Conservation (phyloP, 2,797 vertebrate species). For the Manis javanica region DNA sequence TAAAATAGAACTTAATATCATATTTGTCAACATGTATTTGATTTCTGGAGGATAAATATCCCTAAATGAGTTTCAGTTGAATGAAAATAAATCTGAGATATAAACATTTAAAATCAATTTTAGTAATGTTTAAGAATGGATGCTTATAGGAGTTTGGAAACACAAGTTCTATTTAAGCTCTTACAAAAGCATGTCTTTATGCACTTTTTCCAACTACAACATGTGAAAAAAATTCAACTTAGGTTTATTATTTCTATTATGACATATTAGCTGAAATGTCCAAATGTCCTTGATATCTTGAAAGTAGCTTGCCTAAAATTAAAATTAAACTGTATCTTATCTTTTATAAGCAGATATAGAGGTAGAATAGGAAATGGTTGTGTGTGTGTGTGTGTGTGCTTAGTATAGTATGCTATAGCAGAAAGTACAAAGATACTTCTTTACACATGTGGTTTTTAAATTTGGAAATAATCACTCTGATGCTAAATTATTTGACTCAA, state of each 20-base stretch:
- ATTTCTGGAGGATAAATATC: slow-evolving; percentile 84
- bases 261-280: background rate
- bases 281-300: background rate
- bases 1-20: slow-evolving; percentile 80
- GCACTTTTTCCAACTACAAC: background rate
- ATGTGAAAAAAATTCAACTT: background rate
- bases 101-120: slow-evolving; percentile 84
- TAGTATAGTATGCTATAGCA: background rate
- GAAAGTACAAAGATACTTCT: background rate
- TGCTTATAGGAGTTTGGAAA: slow-evolving; percentile 30
- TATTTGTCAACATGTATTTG: slow-evolving; percentile 76
- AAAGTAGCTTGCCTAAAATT: slow-evolving; percentile 9
- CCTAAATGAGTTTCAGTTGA: slow-evolving; percentile 78
- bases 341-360: background rate
- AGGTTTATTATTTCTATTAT: background rate
- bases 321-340: background rate
- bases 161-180: background rate
- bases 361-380: background rate
- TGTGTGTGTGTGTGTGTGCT: background rate
- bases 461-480: slow-evolving; percentile 22
- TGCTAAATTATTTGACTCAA: background rate
- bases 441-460: background rate
- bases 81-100: slow-evolving; percentile 79
- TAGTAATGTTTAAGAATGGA: slow-evolving; percentile 78
- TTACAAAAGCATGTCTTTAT: slow-evolving; percentile 2